These are phyloP conservation scores for Sylvicola cinctus DNA, from an alignment of 2,888 invertebrate genomes.

Conservation along the genomic window DNA sequence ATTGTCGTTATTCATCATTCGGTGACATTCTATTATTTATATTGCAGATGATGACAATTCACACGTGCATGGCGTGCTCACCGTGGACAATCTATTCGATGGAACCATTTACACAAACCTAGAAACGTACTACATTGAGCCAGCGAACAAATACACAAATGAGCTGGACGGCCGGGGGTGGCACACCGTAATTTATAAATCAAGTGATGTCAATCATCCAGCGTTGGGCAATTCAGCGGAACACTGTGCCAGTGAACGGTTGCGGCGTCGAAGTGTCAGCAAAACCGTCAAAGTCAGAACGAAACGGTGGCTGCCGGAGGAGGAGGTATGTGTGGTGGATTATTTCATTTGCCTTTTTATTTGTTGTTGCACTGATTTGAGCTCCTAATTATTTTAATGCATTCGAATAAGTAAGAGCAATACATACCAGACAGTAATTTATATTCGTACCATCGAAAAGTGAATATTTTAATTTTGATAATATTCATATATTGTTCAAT, in stretches of 20 bases:
- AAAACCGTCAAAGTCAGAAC: background rate
- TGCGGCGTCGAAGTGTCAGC: conserved; percentile 7
- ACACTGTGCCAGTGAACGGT: conserved; percentile 24
- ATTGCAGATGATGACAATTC: conserved; percentile 61
- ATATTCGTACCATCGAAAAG: too few species aligned
- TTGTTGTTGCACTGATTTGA: too few species aligned
- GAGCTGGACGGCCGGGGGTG: conserved; percentile 30
- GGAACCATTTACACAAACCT: conserved; percentile 60
- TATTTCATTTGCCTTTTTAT: too few species aligned
- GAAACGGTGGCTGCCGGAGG: background rate
- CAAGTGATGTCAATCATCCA: conserved; percentile 57
- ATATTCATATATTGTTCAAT: too few species aligned
- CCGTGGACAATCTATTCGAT: conserved; percentile 72
- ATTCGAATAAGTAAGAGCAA: too few species aligned
- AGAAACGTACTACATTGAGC: conserved; percentile 69
- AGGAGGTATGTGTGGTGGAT: too few species aligned
- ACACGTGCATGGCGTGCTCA: conserved; percentile 66
- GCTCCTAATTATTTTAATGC: too few species aligned
- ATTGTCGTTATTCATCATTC: too few species aligned
- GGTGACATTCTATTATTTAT: too few species aligned
- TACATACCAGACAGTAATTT: too few species aligned
- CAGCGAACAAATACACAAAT: conserved; percentile 26
- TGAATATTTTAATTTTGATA: too few species aligned
- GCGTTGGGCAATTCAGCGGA: conserved; percentile 14
- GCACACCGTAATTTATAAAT: conserved; percentile 70